Base-by-base conservation (phyloP, 2,888 invertebrate species). In the Acrobasis consociella region DNA sequence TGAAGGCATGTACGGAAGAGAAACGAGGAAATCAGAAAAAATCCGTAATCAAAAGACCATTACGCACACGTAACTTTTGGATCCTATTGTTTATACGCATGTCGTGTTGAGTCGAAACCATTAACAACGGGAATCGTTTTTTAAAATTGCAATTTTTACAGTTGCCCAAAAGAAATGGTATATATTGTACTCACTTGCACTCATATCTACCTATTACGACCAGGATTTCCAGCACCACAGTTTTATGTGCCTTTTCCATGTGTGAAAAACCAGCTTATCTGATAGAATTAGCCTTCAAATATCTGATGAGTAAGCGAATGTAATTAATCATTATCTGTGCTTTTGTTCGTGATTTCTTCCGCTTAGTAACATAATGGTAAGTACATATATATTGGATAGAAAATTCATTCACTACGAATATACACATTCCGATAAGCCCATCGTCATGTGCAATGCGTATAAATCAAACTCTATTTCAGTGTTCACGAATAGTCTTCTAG, bases 401-500 rank as follows among this genome's bases (percentile, higher is more conserved):
- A 31, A 7, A 31, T 31, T 31, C 2, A 31, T 31, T 8, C 31
- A 31, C 31, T 7, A 31, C 7, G 7, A 31, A 31, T 31, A 31
- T 46, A 46, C n/a, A 13, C 11, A 46, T 3, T 5, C 13, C n/a
- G 46, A n/a, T 10, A 10, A 11, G 11, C 46, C 13, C 5, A 46
- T 7, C n/a, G 46, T 46, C n/a, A 46, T 5, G n/a, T n/a, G n/a
- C n/a, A n/a, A 13, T 46, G n/a, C 46, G 9, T 3, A 59, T 60
- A 37, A 39, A 60, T 60, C 17, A 31, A 38, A 46, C 46, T 62
- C 58, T 53, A 63, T 58, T 65, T 59, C 17, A 16, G 56, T 56
- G 46, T 46, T 55, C 37, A 22, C n/a, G 42, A 42, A 56, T 37
- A 52, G 52, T 56, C 42, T 42, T 42, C 31, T 11, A 17, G 31